phyloP scores from a whole-genome alignment of 2,888 invertebrate species.

The Stictocephala bisonia region DNA sequence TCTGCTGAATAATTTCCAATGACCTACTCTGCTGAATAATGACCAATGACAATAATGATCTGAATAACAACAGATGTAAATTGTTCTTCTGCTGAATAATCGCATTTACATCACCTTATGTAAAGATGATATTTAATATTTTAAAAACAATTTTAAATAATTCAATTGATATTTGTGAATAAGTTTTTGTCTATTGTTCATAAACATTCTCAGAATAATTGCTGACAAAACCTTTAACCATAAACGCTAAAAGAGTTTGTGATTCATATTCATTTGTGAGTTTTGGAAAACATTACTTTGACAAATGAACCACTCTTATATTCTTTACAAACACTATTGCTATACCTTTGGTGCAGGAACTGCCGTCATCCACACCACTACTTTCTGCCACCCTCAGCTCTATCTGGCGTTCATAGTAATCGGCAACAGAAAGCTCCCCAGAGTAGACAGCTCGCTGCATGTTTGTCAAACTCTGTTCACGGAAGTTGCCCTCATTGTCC shows the following conservation, averaged over 20 bases:
- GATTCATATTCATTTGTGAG: background rate
- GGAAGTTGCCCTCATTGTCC: constrained; percentile 87
- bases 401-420: constrained; percentile 85
- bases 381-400: constrained; percentile 81
- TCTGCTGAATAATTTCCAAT: too few species aligned
- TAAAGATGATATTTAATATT: too few species aligned
- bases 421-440: constrained; percentile 86
- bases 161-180: too few species aligned
- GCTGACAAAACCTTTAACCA: constrained; percentile 43
- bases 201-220: too few species aligned
- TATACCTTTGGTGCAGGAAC: constrained; percentile 81
- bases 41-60: too few species aligned
- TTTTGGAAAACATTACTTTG: constrained; percentile 16
- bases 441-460: constrained; percentile 86
- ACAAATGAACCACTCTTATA: constrained; percentile 5
- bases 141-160: too few species aligned
- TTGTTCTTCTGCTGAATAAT: too few species aligned
- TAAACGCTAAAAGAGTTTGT: constrained; percentile 48
- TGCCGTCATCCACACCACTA: constrained; percentile 84
- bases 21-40: too few species aligned
- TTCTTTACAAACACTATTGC: too few species aligned
- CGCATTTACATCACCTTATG: too few species aligned
- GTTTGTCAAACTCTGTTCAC: constrained; percentile 81
- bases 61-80: too few species aligned
- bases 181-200: too few species aligned